These are phyloP conservation scores for Simalia tracyae DNA, from an alignment of 2,797 vertebrate genomes.

Conservation along the genomic window DNA sequence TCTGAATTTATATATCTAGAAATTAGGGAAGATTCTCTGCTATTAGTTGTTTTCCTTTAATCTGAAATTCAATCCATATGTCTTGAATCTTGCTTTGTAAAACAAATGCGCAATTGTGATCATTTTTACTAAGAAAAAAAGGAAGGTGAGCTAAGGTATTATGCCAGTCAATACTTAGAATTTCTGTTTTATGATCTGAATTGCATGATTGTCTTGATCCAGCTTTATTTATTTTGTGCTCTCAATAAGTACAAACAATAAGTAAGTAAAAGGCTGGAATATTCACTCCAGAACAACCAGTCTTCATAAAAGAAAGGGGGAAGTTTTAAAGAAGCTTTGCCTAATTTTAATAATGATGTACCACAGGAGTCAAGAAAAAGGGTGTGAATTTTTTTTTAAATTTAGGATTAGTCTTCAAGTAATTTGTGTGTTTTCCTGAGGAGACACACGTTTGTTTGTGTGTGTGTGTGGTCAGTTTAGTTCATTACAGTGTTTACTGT, in stretches of 20 bases:
- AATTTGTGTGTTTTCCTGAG: background rate
- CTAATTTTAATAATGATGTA: slow-evolving; percentile 11
- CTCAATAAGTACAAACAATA: background rate
- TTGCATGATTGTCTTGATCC: background rate
- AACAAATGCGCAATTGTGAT: fast-evolving
- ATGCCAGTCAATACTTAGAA: background rate
- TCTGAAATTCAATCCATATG: background rate
- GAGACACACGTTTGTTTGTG: background rate
- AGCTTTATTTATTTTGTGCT: background rate
- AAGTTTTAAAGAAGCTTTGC: background rate
- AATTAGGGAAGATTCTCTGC: too few species aligned
- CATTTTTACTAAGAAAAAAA: slow-evolving; percentile 1
- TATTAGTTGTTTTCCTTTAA: background rate
- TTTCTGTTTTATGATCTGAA: background rate
- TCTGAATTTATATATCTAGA: background rate
- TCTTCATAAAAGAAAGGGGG: slow-evolving; percentile 5
- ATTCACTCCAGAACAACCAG: slow-evolving; percentile 3
- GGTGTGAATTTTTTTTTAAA: background rate
- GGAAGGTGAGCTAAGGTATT: background rate
- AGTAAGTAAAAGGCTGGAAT: background rate
- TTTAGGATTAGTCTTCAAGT: background rate
- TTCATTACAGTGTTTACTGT: background rate
- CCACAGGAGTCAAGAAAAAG: background rate
- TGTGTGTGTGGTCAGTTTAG: background rate
- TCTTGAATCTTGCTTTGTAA: slow-evolving; percentile 16